These are phyloP conservation scores for Oryzias dopingdopingensis DNA, from an alignment of 2,797 vertebrate genomes.

Conservation along the genomic window DNA sequence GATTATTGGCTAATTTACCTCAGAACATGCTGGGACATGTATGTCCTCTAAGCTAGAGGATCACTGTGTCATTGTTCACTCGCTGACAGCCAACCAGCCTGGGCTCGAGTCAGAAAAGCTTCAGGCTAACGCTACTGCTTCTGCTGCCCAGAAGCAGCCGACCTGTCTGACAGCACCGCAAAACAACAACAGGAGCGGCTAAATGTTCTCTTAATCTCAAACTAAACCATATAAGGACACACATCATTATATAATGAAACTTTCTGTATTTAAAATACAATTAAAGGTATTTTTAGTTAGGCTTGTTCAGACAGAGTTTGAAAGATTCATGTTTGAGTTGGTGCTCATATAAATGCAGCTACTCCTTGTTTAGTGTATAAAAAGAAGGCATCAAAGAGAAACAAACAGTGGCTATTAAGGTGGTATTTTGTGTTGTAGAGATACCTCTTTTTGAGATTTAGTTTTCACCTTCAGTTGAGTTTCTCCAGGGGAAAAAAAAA, in stretches of 20 bases:
- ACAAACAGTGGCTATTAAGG: too few relatives aligned
- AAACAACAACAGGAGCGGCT: constrained; percentile 62
- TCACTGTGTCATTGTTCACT: constrained; percentile 18
- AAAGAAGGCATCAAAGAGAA: too few relatives aligned
- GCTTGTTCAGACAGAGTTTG: constrained; percentile 62
- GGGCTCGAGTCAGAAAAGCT: constrained; percentile 29
- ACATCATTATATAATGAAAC: constrained; percentile 35
- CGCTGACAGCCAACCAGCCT: constrained; percentile 24
- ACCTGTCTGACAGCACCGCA: constrained; percentile 32
- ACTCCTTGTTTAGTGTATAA: constrained; percentile 14
- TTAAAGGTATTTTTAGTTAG: constrained; percentile 66
- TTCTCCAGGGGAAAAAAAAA: too few relatives aligned
- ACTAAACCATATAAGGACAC: constrained; percentile 63
- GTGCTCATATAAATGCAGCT: constrained; percentile 34
- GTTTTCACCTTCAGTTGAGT: too few relatives aligned
- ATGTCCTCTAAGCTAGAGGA: constrained; percentile 24
- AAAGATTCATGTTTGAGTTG: constrained; percentile 48
- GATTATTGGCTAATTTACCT: constrained; percentile 54
- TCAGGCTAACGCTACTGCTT: constrained; percentile 28
- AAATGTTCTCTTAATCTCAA: constrained; percentile 43
- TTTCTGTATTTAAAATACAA: constrained; percentile 24
- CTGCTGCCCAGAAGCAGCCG: constrained; percentile 32
- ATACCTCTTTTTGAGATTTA: too few relatives aligned
- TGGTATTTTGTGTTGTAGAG: too few relatives aligned
- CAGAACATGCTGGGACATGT: constrained; percentile 61